Evolutionary conservation across 2,113 vertebrate species (phyloP).

Genomic region (Taxidea taxus): DNA sequence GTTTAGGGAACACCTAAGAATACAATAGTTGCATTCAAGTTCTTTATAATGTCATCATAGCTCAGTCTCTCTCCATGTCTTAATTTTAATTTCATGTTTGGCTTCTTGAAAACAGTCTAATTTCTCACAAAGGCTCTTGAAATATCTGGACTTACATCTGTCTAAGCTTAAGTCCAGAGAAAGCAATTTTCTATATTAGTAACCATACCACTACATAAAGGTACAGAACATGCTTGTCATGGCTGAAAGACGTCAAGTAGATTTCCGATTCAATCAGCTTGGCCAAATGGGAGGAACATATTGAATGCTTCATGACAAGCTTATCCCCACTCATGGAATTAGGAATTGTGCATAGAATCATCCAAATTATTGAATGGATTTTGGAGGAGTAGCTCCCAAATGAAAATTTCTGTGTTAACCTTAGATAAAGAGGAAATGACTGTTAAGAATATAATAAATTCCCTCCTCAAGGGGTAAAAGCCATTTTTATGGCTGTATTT

Average conservation of each 20-base stretch:
- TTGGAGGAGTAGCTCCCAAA: not conserved
- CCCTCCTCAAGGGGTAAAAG: not conserved
- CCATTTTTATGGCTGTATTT: not conserved
- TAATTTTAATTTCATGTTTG: not conserved
- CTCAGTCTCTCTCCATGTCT: not conserved
- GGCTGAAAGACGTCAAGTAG: not conserved
- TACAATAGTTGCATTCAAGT: not conserved
- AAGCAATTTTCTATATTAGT: not conserved
- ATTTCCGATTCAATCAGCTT: not conserved
- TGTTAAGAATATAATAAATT: not conserved
- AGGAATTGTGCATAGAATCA: not conserved
- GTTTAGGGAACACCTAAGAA: not conserved
- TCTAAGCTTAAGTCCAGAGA: not conserved
- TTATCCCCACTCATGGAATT: accelerated
- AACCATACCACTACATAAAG: not conserved
- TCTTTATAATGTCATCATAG: not conserved
- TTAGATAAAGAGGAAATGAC: not conserved
- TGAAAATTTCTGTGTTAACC: not conserved
- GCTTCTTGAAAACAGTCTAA: not conserved
- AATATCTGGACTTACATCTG: not conserved
- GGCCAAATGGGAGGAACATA: not conserved
- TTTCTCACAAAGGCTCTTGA: not conserved
- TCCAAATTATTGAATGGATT: not conserved
- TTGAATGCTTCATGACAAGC: not conserved
- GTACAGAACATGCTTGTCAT: not conserved